Evolutionary conservation across 1,140 invertebrate genomes (phyloP), one percentile per base, ranked within the genome.

Genomic region (Drosophila ogumai): DNA sequence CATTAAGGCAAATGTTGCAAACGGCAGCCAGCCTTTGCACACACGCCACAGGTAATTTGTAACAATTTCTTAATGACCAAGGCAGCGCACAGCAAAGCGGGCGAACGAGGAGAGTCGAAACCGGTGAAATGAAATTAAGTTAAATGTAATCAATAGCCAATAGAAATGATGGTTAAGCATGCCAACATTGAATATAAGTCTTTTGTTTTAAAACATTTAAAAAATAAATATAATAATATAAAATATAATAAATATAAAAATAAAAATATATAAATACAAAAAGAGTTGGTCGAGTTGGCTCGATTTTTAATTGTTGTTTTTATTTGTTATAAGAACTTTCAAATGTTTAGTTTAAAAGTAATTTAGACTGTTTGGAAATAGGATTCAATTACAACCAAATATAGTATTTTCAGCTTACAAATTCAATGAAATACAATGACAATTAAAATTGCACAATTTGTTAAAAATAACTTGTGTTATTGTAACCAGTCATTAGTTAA

Each of bases 1-100:
- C 75, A 79, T 78, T 79, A 79, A 63, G 75, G 66, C 75, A 78
- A 79, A 78, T 78, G 75, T 79, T 79, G 75, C 75, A 79, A 79
- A 78, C 75, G 75, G 66, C 75, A 71, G 44, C 46, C 54, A 59
- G 28, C 57, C 43, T 78, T 64, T 61, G 64, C 65, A 78, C 75
- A 72, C 69, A 72, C 69, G 74, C 74, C 75, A 78, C 75, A 66
- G 47, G 68, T 63, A 78, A 79, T 79, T 79, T 79, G 75, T 72
- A 79, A 78, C 75, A 56, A 79, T 79, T 79, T 79, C 75, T 78
- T 78, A 79, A 79, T 79, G 75, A 64, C 65, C 75, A 69, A 41
- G 41, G 54, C 38, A 44, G 58, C 50, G 38, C 36, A 34, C 41
- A 76, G 52, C 34, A 49, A 32, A 17, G 64, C 22, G 68, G 32